Percentiles rank a stretch among this genome's conserved stretches.
phyloP scores from a whole-genome alignment of 2,888 invertebrate species.

The Archips crataeganus region DNA sequence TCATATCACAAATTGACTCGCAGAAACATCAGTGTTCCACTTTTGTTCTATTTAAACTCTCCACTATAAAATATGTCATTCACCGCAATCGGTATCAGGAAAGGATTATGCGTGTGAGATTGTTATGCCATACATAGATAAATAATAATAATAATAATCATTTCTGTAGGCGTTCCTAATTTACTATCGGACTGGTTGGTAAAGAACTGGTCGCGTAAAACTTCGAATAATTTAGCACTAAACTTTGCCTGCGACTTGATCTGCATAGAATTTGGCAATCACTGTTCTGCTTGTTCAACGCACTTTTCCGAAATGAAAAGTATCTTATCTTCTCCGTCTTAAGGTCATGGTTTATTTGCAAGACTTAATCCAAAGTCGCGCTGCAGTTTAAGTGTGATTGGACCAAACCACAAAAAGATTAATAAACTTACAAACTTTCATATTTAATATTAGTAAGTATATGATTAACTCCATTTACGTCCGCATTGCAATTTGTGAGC shows the following conservation, averaged over 20 bases:
- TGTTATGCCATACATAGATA: conserved; percentile 46
- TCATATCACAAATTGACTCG: background rate
- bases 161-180: conserved; percentile 20
- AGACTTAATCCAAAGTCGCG: too few relatives aligned
- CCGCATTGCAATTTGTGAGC: conserved; percentile 19
- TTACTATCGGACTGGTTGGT: conserved; percentile 17
- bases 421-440: too few relatives aligned
- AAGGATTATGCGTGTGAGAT: conserved; percentile 56
- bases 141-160: too few relatives aligned
- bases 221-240: conserved; percentile 13
- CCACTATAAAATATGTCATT: conserved; percentile 52
- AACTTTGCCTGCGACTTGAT: too few relatives aligned
- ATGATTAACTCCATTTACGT: conserved; percentile 23
- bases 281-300: too few relatives aligned
- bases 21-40: background rate
- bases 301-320: too few relatives aligned
- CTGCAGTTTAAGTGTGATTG: too few relatives aligned
- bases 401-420: too few relatives aligned
- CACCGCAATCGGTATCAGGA: conserved; percentile 54
- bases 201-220: conserved; percentile 19
- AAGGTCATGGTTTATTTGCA: too few relatives aligned
- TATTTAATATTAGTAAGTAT: too few relatives aligned
- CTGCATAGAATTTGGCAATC: too few relatives aligned
- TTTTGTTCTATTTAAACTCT: background rate
- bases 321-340: too few relatives aligned